Evolutionary conservation across 2,888 invertebrate genomes (phyloP).

Genomic region (Tenthredo scrophulariae): DNA sequence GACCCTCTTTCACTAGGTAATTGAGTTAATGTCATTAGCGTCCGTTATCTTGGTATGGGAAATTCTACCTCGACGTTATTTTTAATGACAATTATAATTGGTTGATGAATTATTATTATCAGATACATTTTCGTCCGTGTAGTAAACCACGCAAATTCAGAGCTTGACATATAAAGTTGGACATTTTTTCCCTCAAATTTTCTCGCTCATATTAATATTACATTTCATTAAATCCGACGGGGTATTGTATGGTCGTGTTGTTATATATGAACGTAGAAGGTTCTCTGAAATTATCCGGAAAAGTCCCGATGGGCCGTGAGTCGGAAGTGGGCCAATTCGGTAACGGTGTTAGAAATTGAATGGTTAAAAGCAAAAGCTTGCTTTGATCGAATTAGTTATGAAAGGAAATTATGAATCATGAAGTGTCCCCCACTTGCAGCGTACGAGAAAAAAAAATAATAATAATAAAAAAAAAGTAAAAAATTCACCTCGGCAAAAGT

Average conservation of each 20-base stretch:
- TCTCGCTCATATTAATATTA: neutral
- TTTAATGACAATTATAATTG: constrained; percentile 16
- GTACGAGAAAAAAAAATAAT: neutral
- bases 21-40: constrained; percentile 22
- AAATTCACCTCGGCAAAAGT: neutral
- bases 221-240: neutral
- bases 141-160: neutral
- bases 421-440: neutral
- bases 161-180: neutral
- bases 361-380: constrained; percentile 22
- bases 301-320: constrained; percentile 12
- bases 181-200: neutral
- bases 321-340: constrained; percentile 21
- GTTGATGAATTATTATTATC: constrained; percentile 1
- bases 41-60: neutral
- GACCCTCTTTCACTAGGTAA: constrained; percentile 15
- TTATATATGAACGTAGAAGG: neutral
- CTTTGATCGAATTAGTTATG: neutral
- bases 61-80: neutral
- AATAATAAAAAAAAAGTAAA: neutral
- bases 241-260: neutral
- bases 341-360: constrained; percentile 35
- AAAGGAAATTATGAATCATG: constrained; percentile 28
- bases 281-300: constrained; percentile 10
- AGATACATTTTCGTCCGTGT: neutral